These are phyloP conservation scores for Oophaga pumilio DNA, from an alignment of 2,113 vertebrate genomes.

Conservation along the genomic window DNA sequence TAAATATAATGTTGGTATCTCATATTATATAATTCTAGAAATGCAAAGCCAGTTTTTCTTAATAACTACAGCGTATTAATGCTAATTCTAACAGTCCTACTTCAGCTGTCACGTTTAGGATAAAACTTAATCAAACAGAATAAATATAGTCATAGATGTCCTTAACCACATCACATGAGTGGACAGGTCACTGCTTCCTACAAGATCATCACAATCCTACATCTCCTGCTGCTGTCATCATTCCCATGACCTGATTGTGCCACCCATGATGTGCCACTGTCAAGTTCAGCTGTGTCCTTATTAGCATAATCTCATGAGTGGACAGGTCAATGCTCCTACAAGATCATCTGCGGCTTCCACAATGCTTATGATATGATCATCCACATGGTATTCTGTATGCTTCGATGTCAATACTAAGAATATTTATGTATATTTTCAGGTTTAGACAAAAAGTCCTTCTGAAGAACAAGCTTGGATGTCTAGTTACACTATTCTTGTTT, in stretches of 20 bases:
- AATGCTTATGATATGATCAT: not conserved
- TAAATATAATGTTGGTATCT: not conserved
- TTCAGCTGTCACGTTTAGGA: not conserved
- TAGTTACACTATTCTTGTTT: not conserved
- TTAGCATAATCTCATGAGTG: not conserved
- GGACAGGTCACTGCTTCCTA: not conserved
- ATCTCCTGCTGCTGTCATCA: not conserved
- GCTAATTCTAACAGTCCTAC: not conserved
- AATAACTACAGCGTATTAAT: too few species aligned
- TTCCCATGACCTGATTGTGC: conserved; percentile 22
- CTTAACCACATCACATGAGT: not conserved
- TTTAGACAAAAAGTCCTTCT: not conserved
- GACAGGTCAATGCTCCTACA: not conserved
- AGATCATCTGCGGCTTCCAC: not conserved
- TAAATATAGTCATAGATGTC: not conserved
- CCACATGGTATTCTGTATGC: not conserved
- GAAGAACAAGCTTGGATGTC: not conserved
- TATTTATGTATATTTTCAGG: too few species aligned
- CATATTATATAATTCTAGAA: not conserved
- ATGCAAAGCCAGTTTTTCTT: too few species aligned
- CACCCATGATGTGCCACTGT: not conserved
- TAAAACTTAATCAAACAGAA: not conserved
- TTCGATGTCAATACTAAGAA: not conserved
- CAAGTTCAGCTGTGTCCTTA: not conserved
- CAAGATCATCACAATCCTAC: not conserved